Base-by-base conservation (phyloP, 2,113 vertebrate species). In the Sinocyclocheilus grahami region DNA sequence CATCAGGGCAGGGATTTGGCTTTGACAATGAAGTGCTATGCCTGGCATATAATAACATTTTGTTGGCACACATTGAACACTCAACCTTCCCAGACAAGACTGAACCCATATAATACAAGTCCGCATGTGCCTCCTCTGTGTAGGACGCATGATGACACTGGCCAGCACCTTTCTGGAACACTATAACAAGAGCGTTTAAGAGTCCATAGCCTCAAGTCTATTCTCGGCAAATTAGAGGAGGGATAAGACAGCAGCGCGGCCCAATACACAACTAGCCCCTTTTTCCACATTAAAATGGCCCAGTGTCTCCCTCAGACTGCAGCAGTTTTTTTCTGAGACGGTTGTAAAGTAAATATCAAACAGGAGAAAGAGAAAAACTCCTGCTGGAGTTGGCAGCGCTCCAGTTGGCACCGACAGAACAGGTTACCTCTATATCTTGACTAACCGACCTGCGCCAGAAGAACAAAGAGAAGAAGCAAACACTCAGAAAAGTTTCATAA, bases 301-400 rank as follows among this genome's bases (percentile, higher is more conserved):
- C 91, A 89, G 91, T 86, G 90, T 93, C 91, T 93, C 92, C 88
- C 93, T 92, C 88, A 91, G 90, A 89, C 90, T 83, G 90, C 88
- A 90, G 90, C 63, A 85, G 88, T 89, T 93, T 91, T 83, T 83
- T 90, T 89, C 89, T 91, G 91, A 89, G 88, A 93, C 93, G 92
- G 92, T 88, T 87, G 93, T 92, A 94, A 94, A 93, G 92, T 93
- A 94, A 94, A 94, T 94, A 94, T 94, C 92, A 94, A 94, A 94
- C 94, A 93, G 91, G 90, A 87, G 88, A 86, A 85, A 89, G 92
- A 92, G 89, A 93, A 91, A 92, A 93, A 92, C 93, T 94, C 92
- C 93, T 90, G 91, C 93, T 92, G 90, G 87, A 93, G 33, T 91
- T 95, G 95, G 94, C 93, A 53, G 74, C 10, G 18, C n/a, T 92